Base-by-base conservation (phyloP, 2,888 invertebrate species). In the Aporophyla lueneburgensis region DNA sequence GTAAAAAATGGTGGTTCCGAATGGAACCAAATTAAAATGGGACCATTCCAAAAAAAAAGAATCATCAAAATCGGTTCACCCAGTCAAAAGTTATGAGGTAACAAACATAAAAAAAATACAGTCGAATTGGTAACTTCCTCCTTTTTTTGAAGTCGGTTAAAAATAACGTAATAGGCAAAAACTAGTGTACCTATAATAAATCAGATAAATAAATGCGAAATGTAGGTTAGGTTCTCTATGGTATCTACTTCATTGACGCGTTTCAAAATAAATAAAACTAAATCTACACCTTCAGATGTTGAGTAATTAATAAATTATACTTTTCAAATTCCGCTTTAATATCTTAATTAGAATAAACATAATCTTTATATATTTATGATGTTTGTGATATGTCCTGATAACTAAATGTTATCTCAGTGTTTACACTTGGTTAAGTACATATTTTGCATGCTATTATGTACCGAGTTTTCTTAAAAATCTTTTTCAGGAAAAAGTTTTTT, bases 341-440 rank as follows among this genome's bases (percentile, higher is more conserved):
- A 72, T 74, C 43, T 78, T 24, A 27, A 69, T 58, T 69, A 78
- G 21, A 53, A 73, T 54, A 27, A 33, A 43, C 14, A 33, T 66
- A 82, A 83, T 83, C 75, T 79, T 78, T 58, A 43, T 79, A 83
- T 61, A 66, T 80, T 82, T 80, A 76, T 68, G 58, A 80, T 80
- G 66, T 63, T 56, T 71, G 62, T 67, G 84, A 80, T 84, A 83
- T 56, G 14, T 62, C 53, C 24, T 63, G 79, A 76, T 71, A 72
- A 40, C 10, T 51, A 19, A n/a, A 19, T 65, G 66, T 67, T 84
- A 83, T 84, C 72, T 67, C n/a, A 56, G 0, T 56, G 51, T 40
- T 69, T 65, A 40, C 16, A 61, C 33, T 33, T 61, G n/a, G 40
- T 46, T 53, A 9, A 27, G 24, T 19, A 77, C 19, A 59, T 69